These are phyloP conservation scores for Meandrusa payeni DNA, from an alignment of 2,888 invertebrate species.

Conservation along the genomic window DNA sequence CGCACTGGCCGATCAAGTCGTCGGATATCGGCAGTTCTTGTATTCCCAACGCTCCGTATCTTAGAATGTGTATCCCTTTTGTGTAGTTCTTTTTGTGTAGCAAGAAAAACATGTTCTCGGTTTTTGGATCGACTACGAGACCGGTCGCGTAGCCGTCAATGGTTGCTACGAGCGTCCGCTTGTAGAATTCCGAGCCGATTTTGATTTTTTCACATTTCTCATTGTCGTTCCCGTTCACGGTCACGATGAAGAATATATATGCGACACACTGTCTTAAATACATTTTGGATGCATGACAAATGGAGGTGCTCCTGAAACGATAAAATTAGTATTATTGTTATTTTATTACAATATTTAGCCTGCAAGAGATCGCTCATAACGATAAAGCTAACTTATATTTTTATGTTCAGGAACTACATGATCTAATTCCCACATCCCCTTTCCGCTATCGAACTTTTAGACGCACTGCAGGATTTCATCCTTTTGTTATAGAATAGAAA, in stretches of 20 bases:
- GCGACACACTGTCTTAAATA: slow-evolving; percentile 31
- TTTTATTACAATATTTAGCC: too few relatives aligned
- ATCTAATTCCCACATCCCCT: too few relatives aligned
- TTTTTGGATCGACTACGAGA: slow-evolving; percentile 59
- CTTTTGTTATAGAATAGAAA: too few relatives aligned
- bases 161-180: slow-evolving; percentile 61
- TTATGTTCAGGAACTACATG: too few relatives aligned
- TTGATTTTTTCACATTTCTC: slow-evolving; percentile 66
- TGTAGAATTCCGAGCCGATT: slow-evolving; percentile 63
- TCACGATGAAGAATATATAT: slow-evolving; percentile 31
- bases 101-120: slow-evolving; percentile 66
- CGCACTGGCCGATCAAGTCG: slow-evolving; percentile 62
- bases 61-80: slow-evolving; percentile 63
- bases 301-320: slow-evolving; percentile 19
- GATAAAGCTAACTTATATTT: too few relatives aligned
- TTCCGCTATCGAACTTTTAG: too few relatives aligned
- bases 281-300: slow-evolving; percentile 51
- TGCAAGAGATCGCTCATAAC: too few relatives aligned
- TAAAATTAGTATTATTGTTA: not conserved
- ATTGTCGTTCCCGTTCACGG: slow-evolving; percentile 13
- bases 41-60: slow-evolving; percentile 63
- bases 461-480: too few relatives aligned
- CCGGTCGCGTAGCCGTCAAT: slow-evolving; percentile 69
- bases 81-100: slow-evolving; percentile 70
- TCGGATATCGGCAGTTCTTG: slow-evolving; percentile 61